A percentile compares a stretch with the other conserved stretches of the same genome.
Evolutionary conservation across 2,797 vertebrate genomes (phyloP).

Genomic region (Falco rusticolus): DNA sequence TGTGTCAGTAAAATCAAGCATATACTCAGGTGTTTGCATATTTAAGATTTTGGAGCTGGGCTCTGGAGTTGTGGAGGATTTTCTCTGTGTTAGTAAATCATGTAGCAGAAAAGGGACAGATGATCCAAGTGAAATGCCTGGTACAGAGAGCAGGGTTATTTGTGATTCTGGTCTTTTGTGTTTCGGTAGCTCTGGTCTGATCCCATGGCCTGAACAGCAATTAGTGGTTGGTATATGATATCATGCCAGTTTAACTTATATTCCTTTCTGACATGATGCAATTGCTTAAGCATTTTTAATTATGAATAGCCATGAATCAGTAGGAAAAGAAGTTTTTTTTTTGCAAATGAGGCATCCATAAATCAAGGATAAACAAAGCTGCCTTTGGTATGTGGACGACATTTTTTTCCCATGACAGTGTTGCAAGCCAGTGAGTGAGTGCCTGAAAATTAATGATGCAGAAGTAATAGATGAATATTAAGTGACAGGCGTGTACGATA

Average conservation of each 20-base stretch:
- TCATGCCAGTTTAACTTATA: background rate
- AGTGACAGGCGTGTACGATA: background rate
- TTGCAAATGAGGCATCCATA: background rate
- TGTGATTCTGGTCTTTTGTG: background rate
- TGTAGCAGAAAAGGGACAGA: background rate
- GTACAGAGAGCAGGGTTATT: accelerated
- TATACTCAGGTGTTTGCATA: accelerated
- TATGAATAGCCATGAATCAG: background rate
- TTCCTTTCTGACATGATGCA: background rate
- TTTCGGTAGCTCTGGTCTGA: background rate
- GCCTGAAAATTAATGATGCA: conserved; percentile 26
- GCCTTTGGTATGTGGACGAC: background rate
- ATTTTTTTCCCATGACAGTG: background rate
- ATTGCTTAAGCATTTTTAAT: conserved; percentile 8
- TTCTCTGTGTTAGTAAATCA: background rate
- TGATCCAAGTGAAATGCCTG: background rate
- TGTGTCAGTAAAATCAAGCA: background rate
- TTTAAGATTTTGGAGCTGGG: background rate
- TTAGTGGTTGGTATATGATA: background rate
- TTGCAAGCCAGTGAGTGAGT: background rate
- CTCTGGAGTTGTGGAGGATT: background rate
- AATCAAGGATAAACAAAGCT: background rate
- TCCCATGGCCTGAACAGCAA: background rate
- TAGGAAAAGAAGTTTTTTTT: background rate
- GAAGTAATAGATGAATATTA: background rate